Evolutionary conservation across 2,888 invertebrate species (phyloP), one percentile per base, ranked within the genome.

Genomic region (Cataglyphis albicans): DNA sequence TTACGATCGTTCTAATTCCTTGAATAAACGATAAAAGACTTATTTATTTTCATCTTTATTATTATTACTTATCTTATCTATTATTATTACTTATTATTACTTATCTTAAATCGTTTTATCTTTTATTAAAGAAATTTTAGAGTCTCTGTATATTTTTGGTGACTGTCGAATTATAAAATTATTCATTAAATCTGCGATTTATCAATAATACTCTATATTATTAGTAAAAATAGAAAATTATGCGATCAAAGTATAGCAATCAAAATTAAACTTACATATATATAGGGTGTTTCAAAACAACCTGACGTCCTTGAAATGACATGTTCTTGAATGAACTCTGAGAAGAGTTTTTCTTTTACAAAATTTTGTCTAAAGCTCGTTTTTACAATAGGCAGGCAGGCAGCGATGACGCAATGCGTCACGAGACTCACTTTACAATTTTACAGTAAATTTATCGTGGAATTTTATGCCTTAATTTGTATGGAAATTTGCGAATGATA

Each of bases 81-180:
- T 25, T 25, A 25, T 25, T 25, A 25, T 25, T 25, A 25, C 25
- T 70, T 44, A 29, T 29, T 29, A 12, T 48, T 65, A 41, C 6
- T 18, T 65, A 25, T 41, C 3, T 70, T 70, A 32, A 70, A 70
- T 70, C 7, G 12, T n/a, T 52, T 68, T 48, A n/a, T n/a, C 0
- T 52, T 35, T 52, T 21, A 72, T 38, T 15, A 12, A 73, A 25
- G 12, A 10, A 57, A 38, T 12, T 52, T n/a, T 10, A 3, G 29
- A 44, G 7, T 48, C n/a, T 48, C 1, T 48, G 6, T n/a, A 48
- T 48, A 52, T 5, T 1, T 4, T 55, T 57, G 15, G 3, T 9
- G 15, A 12, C 4, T 67, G 29, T 68, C 18, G 12, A 25, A 1
- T 10, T 10, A 15, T 68, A 10, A 48, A 38, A 41, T 65, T 9